phyloP scores from a whole-genome alignment of 1,140 invertebrate genomes.

The Dreissena rostriformis region DNA sequence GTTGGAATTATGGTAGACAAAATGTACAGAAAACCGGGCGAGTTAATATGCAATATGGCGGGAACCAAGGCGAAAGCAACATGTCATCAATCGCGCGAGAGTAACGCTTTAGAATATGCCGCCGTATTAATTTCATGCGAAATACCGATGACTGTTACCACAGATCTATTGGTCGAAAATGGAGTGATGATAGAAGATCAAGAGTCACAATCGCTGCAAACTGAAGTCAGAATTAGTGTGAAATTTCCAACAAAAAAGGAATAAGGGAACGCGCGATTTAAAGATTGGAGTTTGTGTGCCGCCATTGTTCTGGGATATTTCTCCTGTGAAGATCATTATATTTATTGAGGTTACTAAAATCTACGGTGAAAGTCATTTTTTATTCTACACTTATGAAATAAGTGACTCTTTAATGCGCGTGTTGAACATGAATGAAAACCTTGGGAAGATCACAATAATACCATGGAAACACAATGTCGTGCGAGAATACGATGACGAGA shows the following conservation, averaged over 20 bases:
- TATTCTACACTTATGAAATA: slow-evolving; percentile 71
- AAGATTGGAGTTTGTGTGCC: slow-evolving; percentile 36
- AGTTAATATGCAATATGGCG: background rate
- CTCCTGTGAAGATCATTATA: slow-evolving; percentile 67
- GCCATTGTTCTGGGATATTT: slow-evolving; percentile 75
- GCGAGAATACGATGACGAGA: too few species aligned
- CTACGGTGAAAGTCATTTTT: slow-evolving; percentile 73
- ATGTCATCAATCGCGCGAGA: slow-evolving; percentile 6
- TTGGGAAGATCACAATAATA: slow-evolving; percentile 57
- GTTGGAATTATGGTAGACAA: background rate
- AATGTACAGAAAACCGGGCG: too few species aligned
- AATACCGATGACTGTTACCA: background rate
- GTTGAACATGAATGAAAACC: slow-evolving; percentile 65
- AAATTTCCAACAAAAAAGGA: background rate
- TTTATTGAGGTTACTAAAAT: slow-evolving; percentile 77
- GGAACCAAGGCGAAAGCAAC: background rate
- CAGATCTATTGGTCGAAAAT: background rate
- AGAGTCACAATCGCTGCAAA: background rate
- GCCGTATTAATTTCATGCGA: slow-evolving; percentile 1
- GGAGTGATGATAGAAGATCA: background rate
- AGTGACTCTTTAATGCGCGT: slow-evolving; percentile 62
- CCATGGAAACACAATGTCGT: too few species aligned
- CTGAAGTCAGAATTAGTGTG: background rate
- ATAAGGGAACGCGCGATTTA: background rate
- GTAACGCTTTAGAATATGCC: background rate